These are phyloP conservation scores for Pseudolycoriella hygida DNA, from an alignment of 2,888 invertebrate species.

Conservation along the genomic window DNA sequence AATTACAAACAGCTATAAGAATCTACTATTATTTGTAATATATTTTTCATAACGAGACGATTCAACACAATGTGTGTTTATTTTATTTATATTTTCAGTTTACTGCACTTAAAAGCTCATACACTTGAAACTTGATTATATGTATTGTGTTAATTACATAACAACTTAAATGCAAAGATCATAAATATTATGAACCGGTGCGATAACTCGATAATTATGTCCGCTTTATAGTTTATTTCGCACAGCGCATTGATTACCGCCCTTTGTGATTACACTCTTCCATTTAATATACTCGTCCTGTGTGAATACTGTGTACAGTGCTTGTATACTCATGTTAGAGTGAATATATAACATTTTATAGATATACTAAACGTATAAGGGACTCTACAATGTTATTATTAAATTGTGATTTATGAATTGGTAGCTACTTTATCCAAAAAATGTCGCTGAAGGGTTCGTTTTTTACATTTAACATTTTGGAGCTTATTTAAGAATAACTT, in stretches of 20 bases:
- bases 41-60: neutral
- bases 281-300: neutral
- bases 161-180: conserved; percentile 7
- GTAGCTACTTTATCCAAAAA: no score
- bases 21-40: neutral
- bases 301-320: neutral
- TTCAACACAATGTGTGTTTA: neutral
- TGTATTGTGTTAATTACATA: neutral
- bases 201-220: conserved; percentile 32
- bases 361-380: neutral
- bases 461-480: no score
- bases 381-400: no score
- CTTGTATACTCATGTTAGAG: neutral
- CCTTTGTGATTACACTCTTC: conserved; percentile 15
- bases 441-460: no score
- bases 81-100: neutral
- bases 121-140: no score
- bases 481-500: no score
- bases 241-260: conserved; percentile 29
- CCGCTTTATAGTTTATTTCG: conserved; percentile 29
- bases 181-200: conserved; percentile 17
- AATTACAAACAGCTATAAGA: neutral
- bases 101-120: neutral
- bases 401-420: no score
- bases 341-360: neutral